Evolutionary conservation across 1,140 invertebrate genomes (phyloP).

Genomic region (Acyrthosiphon pisum): DNA sequence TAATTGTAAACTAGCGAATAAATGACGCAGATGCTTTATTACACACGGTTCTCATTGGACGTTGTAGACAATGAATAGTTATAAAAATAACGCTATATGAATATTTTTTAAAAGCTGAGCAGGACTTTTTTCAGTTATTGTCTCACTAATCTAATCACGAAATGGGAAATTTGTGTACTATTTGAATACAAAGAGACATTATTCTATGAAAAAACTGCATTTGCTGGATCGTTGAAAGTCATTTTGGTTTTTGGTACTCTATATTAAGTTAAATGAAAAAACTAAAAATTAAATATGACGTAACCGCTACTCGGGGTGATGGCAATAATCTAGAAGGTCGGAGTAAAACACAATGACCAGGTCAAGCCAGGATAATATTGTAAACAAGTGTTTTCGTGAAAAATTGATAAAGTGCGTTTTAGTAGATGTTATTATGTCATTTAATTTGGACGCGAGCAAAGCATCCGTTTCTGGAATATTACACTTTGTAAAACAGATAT

Average conservation of each 20-base stretch:
- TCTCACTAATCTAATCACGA: background rate
- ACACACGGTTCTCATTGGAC: background rate
- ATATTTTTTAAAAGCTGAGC: background rate
- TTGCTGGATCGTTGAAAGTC: background rate
- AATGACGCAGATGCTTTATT: constrained; percentile 25
- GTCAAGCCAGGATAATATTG: background rate
- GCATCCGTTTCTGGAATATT: background rate
- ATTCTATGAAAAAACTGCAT: background rate
- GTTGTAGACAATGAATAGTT: background rate
- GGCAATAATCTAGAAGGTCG: background rate
- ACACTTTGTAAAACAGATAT: background rate
- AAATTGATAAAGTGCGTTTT: background rate
- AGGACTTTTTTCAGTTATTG: background rate
- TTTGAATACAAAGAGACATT: background rate
- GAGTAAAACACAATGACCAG: too few species aligned
- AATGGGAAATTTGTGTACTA: background rate
- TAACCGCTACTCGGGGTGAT: background rate
- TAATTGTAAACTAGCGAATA: background rate
- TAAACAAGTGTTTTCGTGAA: background rate
- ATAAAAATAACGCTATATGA: constrained; percentile 1
- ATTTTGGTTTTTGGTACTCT: background rate
- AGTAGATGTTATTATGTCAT: background rate
- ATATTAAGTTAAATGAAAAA: too few species aligned
- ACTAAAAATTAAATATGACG: too few species aligned
- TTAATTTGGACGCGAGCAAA: background rate